These are phyloP conservation scores for Catamblyrhynchus diadema DNA, from an alignment of 2,797 vertebrate species.

Conservation along the genomic window DNA sequence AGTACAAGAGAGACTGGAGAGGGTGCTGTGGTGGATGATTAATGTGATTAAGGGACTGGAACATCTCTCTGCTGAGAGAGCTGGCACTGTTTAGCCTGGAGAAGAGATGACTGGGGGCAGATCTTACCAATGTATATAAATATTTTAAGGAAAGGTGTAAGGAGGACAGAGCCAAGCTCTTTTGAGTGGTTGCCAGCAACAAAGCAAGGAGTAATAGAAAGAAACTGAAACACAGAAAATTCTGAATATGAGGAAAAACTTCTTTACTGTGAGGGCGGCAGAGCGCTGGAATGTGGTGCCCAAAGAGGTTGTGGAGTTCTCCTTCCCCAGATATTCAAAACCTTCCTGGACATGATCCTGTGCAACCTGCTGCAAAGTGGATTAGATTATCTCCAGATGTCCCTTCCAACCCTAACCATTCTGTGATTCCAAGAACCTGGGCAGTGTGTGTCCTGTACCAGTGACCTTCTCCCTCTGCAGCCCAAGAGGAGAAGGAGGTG, in stretches of 20 bases:
- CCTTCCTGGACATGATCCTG: background rate
- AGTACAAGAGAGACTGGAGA: background rate
- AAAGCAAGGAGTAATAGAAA: background rate
- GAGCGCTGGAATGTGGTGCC: background rate
- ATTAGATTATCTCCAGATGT: background rate
- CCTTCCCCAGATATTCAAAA: background rate
- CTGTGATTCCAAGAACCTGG: background rate
- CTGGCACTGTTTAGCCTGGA: background rate
- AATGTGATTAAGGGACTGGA: background rate
- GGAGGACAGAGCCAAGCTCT: background rate
- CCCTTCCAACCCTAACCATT: background rate
- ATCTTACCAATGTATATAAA: background rate
- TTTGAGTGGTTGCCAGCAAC: background rate
- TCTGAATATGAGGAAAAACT: background rate
- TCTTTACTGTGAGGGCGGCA: background rate
- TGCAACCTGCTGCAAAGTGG: background rate
- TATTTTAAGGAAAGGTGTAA: background rate
- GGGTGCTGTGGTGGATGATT: background rate
- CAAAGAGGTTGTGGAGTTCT: background rate
- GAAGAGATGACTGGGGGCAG: background rate
- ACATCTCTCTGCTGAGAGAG: background rate
- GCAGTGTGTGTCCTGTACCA: background rate
- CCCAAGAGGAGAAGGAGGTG: rapidly evolving
- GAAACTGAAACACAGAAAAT: background rate
- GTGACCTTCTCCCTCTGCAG: background rate